Percentiles rank a stretch among this genome's conserved stretches.
These are phyloP conservation scores for Eubucco bourcierii DNA, from an alignment of 2,113 vertebrate genomes.

Conservation along the genomic window DNA sequence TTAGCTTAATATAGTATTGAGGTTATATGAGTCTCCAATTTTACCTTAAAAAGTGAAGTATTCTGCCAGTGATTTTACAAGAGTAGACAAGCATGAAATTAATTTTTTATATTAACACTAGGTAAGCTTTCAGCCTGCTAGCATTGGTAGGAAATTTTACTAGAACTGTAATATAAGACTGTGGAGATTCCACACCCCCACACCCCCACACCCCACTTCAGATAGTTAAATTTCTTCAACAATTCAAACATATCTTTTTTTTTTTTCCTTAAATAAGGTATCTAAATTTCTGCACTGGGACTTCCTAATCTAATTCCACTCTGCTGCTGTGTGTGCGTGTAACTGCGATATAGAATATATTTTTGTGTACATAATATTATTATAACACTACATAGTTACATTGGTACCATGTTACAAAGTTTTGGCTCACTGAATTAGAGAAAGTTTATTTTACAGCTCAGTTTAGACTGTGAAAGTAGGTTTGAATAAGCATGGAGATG, in stretches of 20 bases:
- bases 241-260: constrained; percentile 38
- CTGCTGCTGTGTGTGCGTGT: not conserved
- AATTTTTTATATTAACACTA: constrained; percentile 57
- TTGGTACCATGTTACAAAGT: not conserved
- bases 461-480: not conserved
- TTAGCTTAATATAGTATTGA: constrained; percentile 23
- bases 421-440: not conserved
- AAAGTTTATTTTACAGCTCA: constrained; percentile 6
- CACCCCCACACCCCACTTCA: too few relatives aligned
- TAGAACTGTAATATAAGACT: constrained; percentile 29
- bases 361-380: not conserved
- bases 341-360: constrained; percentile 10
- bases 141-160: constrained; percentile 30
- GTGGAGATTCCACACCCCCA: constrained; percentile 23
- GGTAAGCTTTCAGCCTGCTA: constrained; percentile 52
- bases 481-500: not conserved
- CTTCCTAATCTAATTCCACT: constrained; percentile 45
- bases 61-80: constrained; percentile 56
- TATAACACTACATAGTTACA: not conserved
- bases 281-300: constrained; percentile 29
- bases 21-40: not conserved
- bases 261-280: constrained; percentile 28
- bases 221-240: constrained; percentile 37
- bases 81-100: constrained; percentile 69
- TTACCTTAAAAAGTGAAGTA: constrained; percentile 29